Conservation (phyloP, 2,888 invertebrate species). For the Cynaeus angustus region DNA sequence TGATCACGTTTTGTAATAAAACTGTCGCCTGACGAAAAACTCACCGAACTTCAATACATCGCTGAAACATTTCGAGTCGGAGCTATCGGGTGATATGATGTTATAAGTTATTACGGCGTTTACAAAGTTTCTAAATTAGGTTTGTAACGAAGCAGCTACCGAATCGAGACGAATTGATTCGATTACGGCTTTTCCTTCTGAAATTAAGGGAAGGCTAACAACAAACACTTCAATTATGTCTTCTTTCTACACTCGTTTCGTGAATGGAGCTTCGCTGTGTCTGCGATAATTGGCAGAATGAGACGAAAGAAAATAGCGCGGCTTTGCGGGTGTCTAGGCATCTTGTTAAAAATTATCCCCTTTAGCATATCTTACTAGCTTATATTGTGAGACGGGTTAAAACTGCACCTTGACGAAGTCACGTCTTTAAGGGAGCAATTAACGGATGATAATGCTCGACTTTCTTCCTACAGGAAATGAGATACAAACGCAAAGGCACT, state of each 20-base stretch:
- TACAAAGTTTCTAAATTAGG: constrained; percentile 42
- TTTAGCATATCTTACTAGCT: neutral
- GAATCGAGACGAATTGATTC: constrained; percentile 38
- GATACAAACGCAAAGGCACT: constrained; percentile 49
- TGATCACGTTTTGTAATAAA: constrained; percentile 16
- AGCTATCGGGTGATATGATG: constrained; percentile 27
- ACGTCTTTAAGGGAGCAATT: constrained; percentile 46
- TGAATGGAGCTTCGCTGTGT: constrained; percentile 15
- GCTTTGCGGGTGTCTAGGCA: neutral
- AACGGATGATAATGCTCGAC: constrained; percentile 48
- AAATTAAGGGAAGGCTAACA: constrained; percentile 26
- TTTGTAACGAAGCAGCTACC: constrained; percentile 42
- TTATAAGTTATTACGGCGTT: constrained; percentile 43
- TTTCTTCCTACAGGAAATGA: constrained; percentile 49
- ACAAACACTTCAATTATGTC: constrained; percentile 34
- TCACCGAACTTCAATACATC: constrained; percentile 8
- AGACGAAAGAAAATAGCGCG: neutral
- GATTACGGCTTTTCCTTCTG: constrained; percentile 41
- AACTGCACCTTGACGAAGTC: constrained; percentile 27
- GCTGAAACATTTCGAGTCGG: constrained; percentile 21
- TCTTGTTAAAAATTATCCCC: constrained; percentile 24
- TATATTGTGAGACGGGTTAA: constrained; percentile 8
- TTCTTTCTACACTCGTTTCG: constrained; percentile 25
- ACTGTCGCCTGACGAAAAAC: constrained; percentile 11
- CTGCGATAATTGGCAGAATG: constrained; percentile 21